Base-by-base conservation (phyloP, 2,888 invertebrate genomes). In the Sarcophaga carnaria region DNA sequence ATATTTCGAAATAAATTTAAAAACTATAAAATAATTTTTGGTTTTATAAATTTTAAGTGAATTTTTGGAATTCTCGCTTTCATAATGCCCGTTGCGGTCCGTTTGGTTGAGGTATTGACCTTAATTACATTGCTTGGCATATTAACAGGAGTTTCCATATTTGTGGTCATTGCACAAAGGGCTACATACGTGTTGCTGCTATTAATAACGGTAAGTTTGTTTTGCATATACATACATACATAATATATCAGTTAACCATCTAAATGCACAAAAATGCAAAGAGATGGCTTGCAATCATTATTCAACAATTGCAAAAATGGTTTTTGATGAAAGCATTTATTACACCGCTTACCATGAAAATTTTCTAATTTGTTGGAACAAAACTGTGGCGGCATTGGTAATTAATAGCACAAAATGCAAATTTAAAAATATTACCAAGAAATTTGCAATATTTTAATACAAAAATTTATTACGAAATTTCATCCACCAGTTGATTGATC, bases 1-100 rank as follows among this genome's bases (percentile, higher is more conserved):
- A 76, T 17, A 54, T 69, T 67, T 62, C 22, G 25, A 60, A 82
- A 72, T 22, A 69, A 64, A 80, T 25, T 74, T 66, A 74, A 82
- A 82, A 80, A 71, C 25, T 82, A 80, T 82, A 54, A 54, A 54
- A 54, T 72, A 25, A 27, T 70, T 77, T 62, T 83, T 83, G 12
- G 1, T 37, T 71, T 47, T 49, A 62, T 17, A 79, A 82, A 81
- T 83, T 81, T 85, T 2, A 71, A 47, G 60, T 75, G 54, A 10
- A 14, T 22, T 76, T 45, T n/a, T 45, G 67, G 17, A 14, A 54
- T 49, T 66, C 64, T 8, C 17, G 27, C 12, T 22, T 63, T 20
- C 27, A 89, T 76, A 84, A 91, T 91, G 91, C 89, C 90, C 20
- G 90, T 91, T 45, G 91, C 90, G 12, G 90, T 91, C 27, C 90